Evolutionary conservation across 2,113 vertebrate genomes (phyloP).

Genomic region (Brevimyrus niger): DNA sequence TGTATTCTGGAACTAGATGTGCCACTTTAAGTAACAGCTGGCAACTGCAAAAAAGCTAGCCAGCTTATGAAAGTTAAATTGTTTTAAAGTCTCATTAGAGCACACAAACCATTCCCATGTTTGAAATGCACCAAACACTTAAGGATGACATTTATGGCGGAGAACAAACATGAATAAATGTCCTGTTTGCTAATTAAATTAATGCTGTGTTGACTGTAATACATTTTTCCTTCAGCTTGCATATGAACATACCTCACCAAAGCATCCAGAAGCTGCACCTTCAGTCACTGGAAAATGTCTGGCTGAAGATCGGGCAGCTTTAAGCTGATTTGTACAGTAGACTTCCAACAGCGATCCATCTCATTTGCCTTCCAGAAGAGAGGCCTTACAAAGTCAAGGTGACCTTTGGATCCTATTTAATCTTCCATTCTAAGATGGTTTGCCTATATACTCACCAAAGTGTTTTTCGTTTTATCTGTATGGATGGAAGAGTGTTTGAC

Average conservation of each 20-base stretch:
- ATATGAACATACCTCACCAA: not conserved
- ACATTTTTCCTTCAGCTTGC: not conserved
- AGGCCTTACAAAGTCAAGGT: not conserved
- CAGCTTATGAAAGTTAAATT: not conserved
- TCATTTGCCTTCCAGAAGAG: not conserved
- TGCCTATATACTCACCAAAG: not conserved
- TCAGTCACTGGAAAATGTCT: not conserved
- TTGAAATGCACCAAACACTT: not conserved
- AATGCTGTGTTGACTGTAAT: not conserved
- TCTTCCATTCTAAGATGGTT: not conserved
- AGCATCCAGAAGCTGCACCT: not conserved
- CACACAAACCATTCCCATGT: not conserved
- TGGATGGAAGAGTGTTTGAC: not conserved
- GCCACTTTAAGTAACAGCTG: not conserved
- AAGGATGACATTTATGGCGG: not conserved
- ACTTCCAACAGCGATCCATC: not conserved
- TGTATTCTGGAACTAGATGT: not conserved
- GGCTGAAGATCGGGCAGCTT: not conserved
- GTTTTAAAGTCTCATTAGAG: not conserved
- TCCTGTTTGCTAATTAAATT: not conserved
- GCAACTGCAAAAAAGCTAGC: not conserved
- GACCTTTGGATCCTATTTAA: slow-evolving; percentile 26
- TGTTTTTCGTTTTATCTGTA: not conserved
- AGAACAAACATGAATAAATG: not conserved
- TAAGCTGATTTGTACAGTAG: not conserved